Percentiles rank a stretch among this genome's conserved stretches.
Evolutionary conservation across 2,797 vertebrate species (phyloP).

Genomic region (Gobionotothen gibberifrons): DNA sequence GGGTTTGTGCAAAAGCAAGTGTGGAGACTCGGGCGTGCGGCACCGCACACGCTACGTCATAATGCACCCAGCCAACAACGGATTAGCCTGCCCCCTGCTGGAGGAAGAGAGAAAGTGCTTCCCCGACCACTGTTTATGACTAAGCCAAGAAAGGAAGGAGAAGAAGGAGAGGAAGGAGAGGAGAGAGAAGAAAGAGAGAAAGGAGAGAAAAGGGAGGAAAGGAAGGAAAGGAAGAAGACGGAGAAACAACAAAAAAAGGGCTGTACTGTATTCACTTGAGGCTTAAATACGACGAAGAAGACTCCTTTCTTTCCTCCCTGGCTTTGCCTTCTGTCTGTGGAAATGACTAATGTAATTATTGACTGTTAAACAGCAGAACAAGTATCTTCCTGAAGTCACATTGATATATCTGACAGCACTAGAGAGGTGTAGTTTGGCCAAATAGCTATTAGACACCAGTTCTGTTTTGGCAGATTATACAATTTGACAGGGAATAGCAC

Average conservation of each 20-base stretch:
- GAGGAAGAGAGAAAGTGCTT: constrained; percentile 89
- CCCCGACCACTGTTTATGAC: constrained; percentile 93
- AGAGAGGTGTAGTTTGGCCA: constrained; percentile 60
- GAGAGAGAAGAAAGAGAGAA: constrained; percentile 66
- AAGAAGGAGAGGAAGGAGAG: constrained; percentile 68
- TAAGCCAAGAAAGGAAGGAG: constrained; percentile 66
- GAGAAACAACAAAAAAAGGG: constrained; percentile 71
- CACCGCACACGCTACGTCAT: constrained; percentile 93
- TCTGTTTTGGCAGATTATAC: constrained; percentile 50
- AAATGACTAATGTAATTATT: constrained; percentile 21
- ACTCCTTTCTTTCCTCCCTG: constrained; percentile 11
- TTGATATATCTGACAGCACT: constrained; percentile 36
- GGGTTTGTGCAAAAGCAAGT: constrained; percentile 93
- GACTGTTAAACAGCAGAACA: constrained; percentile 8
- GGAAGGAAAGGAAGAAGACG: constrained; percentile 68
- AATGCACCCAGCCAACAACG: constrained; percentile 93
- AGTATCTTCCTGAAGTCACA: background rate
- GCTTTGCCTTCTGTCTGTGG: background rate
- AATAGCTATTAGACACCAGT: constrained; percentile 44
- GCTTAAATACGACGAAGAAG: constrained; percentile 14
- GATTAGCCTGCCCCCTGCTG: constrained; percentile 90
- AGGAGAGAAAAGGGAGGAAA: constrained; percentile 63
- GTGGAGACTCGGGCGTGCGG: constrained; percentile 88
- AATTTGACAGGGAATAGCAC: constrained; percentile 12
- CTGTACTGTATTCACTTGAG: constrained; percentile 27